Evolutionary conservation across 2,888 invertebrate species (phyloP).

Genomic region (Tetanocera ferruginea): DNA sequence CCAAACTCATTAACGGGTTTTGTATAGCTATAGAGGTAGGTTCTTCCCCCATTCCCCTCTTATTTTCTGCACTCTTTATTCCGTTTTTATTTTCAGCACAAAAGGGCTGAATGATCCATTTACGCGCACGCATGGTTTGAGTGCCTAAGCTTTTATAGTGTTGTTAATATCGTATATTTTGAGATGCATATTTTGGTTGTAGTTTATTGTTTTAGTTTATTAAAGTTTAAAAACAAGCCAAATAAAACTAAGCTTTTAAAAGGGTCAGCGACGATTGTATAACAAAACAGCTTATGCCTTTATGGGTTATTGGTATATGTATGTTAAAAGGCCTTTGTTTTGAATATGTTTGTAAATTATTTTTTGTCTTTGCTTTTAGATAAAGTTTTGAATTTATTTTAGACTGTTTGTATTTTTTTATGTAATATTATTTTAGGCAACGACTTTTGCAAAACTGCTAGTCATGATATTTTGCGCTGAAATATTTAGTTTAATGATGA

Average conservation of each 20-base stretch:
- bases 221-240: constrained; percentile 19
- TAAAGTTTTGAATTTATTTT: too few species aligned
- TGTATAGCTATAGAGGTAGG: constrained; percentile 5
- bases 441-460: too few species aligned
- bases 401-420: too few species aligned
- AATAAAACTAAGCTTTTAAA: constrained; percentile 42
- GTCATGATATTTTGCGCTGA: too few species aligned
- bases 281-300: background rate
- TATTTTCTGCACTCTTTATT: background rate
- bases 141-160: background rate
- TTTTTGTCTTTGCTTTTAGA: too few species aligned
- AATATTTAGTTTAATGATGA: too few species aligned
- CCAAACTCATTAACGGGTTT: constrained; percentile 47
- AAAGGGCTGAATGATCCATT: constrained; percentile 7
- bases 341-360: too few species aligned
- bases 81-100: background rate
- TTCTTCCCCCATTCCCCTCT: background rate
- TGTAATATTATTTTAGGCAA: too few species aligned
- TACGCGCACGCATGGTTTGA: background rate
- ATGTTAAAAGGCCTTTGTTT: too few species aligned
- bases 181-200: background rate
- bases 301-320: too few species aligned
- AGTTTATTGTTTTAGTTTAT: background rate
- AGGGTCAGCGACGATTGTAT: constrained; percentile 50
- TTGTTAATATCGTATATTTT: background rate